Conservation (phyloP, 2,113 vertebrate genomes). For the Galemys pyrenaicus region DNA sequence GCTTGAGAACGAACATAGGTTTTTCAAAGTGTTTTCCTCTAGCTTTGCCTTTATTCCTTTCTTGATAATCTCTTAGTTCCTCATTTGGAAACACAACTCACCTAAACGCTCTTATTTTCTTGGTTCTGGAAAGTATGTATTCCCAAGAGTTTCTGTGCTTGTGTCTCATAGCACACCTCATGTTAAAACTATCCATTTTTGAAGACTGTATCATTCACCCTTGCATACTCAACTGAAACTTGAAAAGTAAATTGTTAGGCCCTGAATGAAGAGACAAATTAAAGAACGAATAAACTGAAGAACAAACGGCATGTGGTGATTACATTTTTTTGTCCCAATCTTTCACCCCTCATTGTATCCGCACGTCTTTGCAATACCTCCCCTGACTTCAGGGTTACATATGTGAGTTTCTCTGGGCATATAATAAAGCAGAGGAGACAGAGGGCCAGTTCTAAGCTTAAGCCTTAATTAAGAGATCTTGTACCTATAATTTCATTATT, state of each 20-base stretch:
- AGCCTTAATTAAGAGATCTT: not conserved
- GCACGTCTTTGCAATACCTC: not conserved
- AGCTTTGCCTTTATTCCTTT: not conserved
- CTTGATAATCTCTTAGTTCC: not conserved
- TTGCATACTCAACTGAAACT: not conserved
- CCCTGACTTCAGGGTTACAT: not conserved
- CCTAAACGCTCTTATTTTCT: not conserved
- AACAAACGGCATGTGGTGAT: not conserved
- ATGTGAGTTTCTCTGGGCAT: not conserved
- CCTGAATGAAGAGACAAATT: not conserved
- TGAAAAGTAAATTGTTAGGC: not conserved
- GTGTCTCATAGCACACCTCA: not conserved
- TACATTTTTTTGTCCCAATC: not conserved
- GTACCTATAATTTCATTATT: not conserved
- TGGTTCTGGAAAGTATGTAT: not conserved
- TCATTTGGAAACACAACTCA: not conserved
- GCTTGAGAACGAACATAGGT: not conserved
- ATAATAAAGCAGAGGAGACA: not conserved
- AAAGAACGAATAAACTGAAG: not conserved
- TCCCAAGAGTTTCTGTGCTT: not conserved
- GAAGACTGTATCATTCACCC: not conserved
- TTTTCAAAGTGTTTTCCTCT: not conserved
- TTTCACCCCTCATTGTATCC: not conserved
- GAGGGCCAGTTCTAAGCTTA: not conserved
- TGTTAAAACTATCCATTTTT: not conserved